Percentiles rank a stretch among this genome's conserved stretches.
phyloP scores from a whole-genome alignment of 2,113 vertebrate species.

The Passer montanus region DNA sequence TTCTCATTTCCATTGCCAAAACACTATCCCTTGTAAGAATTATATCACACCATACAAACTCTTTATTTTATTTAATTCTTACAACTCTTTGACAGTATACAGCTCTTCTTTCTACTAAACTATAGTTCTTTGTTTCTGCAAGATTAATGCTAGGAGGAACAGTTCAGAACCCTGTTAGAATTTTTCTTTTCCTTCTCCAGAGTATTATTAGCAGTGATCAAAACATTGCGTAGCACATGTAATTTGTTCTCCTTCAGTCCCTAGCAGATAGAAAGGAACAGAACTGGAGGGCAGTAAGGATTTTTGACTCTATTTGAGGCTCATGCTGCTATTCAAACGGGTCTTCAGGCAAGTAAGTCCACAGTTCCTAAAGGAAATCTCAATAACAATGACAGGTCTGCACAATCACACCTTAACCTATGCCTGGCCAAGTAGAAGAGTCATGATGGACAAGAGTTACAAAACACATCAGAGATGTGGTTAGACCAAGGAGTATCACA shows the following conservation, averaged over 20 bases:
- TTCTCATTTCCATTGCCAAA: not conserved
- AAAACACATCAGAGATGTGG: not conserved
- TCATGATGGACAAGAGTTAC: not conserved
- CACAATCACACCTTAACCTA: not conserved
- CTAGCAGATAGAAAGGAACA: not conserved
- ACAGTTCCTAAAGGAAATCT: not conserved
- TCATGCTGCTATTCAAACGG: not conserved
- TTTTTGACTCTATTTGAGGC: not conserved
- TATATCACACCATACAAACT: not conserved
- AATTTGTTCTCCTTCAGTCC: not conserved
- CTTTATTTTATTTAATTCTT: not conserved
- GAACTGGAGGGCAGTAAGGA: not conserved
- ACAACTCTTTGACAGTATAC: not conserved
- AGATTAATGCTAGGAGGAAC: not conserved
- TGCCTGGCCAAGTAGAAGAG: not conserved
- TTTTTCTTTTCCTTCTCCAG: not conserved
- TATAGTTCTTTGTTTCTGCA: not conserved
- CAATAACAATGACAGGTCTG: not conserved
- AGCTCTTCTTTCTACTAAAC: not conserved
- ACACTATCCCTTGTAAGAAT: not conserved
- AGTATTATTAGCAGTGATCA: not conserved
- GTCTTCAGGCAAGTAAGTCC: not conserved
- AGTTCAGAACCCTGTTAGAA: not conserved
- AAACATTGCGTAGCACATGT: accelerated
- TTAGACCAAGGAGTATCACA: not conserved